phyloP scores from a whole-genome alignment of 37 sponge, comb jelly and placozoan species.

The Cliona cf. orientalis region DNA sequence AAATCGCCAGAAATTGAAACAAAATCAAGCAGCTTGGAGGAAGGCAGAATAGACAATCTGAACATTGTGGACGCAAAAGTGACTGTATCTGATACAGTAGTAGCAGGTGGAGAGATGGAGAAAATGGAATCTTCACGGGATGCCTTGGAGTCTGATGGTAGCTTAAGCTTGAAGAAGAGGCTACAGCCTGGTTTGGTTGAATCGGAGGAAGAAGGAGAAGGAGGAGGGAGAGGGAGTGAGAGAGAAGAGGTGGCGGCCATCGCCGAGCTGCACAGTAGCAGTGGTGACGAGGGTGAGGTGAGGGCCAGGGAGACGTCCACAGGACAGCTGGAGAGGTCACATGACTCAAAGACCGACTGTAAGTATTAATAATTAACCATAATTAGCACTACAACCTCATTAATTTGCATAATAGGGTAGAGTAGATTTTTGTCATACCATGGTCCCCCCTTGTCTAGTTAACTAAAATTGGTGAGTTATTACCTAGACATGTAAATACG shows the following conservation, averaged over 20 bases:
- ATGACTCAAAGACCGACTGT: no score
- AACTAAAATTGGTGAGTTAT: no score
- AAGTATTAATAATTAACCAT: no score
- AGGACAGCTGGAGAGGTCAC: conserved; percentile 13
- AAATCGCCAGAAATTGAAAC: no score
- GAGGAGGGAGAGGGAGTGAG: not conserved
- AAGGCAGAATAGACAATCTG: not conserved
- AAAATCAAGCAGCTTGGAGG: no score
- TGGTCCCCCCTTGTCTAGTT: no score
- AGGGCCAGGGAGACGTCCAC: conserved; percentile 9
- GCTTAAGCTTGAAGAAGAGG: not conserved
- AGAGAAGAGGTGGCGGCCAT: not conserved
- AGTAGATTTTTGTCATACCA: no score
- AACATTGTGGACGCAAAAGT: not conserved
- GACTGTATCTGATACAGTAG: not conserved
- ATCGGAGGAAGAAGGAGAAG: not conserved
- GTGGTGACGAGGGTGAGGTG: not conserved
- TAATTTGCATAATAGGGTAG: no score
- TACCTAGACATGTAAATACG: no score
- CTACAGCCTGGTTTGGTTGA: no score
- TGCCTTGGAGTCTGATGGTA: no score
- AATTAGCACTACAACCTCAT: no score
- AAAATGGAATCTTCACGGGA: not conserved
- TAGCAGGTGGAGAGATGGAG: not conserved
- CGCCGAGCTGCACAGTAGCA: not conserved